Evolutionary conservation across 1,140 invertebrate species (phyloP).

Genomic region (Drosophila oshimai): DNA sequence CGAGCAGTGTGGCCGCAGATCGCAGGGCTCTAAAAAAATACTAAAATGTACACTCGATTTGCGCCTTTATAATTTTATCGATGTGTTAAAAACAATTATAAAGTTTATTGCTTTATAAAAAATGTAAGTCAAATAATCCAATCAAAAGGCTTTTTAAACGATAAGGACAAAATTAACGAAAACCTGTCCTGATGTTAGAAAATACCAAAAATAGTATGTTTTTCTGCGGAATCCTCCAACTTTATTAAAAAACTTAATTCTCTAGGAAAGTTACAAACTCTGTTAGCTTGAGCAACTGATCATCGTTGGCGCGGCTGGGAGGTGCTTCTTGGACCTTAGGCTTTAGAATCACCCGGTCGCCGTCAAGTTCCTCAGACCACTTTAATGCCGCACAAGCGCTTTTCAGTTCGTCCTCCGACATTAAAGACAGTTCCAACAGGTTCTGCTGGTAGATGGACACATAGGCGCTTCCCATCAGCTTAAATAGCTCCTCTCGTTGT

Average conservation of each 20-base stretch:
- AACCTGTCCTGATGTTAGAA: too few relatives aligned
- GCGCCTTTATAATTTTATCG: too few relatives aligned
- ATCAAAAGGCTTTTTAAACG: too few relatives aligned
- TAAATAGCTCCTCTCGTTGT: conserved; percentile 60
- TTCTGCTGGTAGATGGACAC: conserved; percentile 67
- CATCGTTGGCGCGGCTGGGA: conserved; percentile 46
- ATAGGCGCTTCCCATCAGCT: conserved; percentile 52
- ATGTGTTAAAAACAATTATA: too few relatives aligned
- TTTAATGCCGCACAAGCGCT: conserved; percentile 18
- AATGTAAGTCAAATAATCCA: too few relatives aligned
- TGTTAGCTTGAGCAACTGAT: conserved; percentile 66
- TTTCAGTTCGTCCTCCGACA: conserved; percentile 50
- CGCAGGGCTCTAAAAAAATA: too few relatives aligned
- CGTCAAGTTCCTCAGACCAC: conserved; percentile 60
- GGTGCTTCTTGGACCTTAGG: conserved; percentile 48
- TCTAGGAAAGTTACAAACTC: conserved; percentile 73
- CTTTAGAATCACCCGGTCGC: conserved; percentile 43
- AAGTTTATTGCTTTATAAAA: too few relatives aligned
- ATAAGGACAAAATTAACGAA: too few relatives aligned
- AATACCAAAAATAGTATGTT: too few relatives aligned
- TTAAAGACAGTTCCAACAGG: conserved; percentile 49
- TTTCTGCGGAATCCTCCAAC: too few relatives aligned
- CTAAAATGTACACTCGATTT: too few relatives aligned
- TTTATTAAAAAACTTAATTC: conserved; percentile 38
- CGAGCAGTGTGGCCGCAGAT: conserved; percentile 35